phyloP scores from a whole-genome alignment of 1,140 invertebrate species.

The Danaus plexippus region DNA sequence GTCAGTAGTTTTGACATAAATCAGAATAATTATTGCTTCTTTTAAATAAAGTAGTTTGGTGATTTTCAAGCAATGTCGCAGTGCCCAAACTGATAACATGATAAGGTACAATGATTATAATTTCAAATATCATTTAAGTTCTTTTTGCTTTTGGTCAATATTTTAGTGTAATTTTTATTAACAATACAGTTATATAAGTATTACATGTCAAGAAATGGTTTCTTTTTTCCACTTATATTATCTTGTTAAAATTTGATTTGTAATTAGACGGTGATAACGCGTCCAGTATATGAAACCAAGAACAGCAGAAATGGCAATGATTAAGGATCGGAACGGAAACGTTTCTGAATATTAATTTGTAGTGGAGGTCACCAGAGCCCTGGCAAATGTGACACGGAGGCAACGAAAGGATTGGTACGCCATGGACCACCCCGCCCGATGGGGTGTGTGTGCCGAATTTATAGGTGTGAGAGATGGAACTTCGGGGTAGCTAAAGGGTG shows the following conservation, averaged over 20 bases:
- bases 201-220: too few species aligned
- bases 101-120: too few species aligned
- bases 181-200: too few species aligned
- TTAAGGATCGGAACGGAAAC: constrained; percentile 65
- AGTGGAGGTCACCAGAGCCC: constrained; percentile 59
- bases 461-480: constrained; percentile 71
- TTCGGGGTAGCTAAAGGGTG: constrained; percentile 69
- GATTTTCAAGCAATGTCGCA: too few species aligned
- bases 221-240: too few species aligned
- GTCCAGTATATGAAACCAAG: constrained; percentile 25
- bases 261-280: constrained; percentile 21
- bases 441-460: constrained; percentile 68
- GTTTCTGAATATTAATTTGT: constrained; percentile 70
- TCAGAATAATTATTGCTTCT: too few species aligned
- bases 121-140: too few species aligned
- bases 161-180: too few species aligned
- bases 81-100: too few species aligned
- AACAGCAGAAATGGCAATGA: constrained; percentile 55
- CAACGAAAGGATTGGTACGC: constrained; percentile 66
- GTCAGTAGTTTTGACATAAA: too few species aligned
- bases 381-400: constrained; percentile 63
- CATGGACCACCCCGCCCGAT: constrained; percentile 47
- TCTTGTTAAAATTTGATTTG: not conserved
- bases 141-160: too few species aligned
- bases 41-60: too few species aligned